phyloP scores from a whole-genome alignment of 2,113 vertebrate genomes.

The Fulica atra region DNA sequence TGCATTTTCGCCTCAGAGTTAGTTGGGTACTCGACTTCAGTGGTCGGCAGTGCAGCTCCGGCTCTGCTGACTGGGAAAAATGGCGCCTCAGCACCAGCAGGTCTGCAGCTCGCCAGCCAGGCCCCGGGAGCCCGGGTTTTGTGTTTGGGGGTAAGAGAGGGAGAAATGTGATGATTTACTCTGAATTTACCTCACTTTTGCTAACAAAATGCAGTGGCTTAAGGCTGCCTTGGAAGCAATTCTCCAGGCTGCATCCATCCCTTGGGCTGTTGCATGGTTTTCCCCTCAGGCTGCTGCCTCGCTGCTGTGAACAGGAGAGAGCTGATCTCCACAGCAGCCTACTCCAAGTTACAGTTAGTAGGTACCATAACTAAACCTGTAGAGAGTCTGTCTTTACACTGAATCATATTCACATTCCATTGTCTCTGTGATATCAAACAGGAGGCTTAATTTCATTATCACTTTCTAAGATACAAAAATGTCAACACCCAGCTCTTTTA shows the following conservation, averaged over 20 bases:
- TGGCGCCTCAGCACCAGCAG: not conserved
- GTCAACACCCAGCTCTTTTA: not conserved
- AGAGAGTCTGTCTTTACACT: not conserved
- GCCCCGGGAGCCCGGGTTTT: not conserved
- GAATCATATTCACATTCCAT: not conserved
- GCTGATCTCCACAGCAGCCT: not conserved
- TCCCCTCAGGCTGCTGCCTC: not conserved
- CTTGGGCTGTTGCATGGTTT: not conserved
- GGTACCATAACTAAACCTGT: not conserved
- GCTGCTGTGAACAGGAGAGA: not conserved
- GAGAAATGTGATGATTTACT: not conserved
- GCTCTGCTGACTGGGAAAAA: not conserved
- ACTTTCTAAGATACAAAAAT: not conserved
- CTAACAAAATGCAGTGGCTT: not conserved
- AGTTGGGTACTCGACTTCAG: not conserved
- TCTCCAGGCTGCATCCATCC: not conserved
- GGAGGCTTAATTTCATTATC: not conserved
- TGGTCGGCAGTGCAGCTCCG: accelerated
- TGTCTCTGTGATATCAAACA: not conserved
- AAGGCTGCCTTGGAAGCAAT: not conserved
- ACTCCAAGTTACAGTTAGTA: accelerated
- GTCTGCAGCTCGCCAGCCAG: not conserved
- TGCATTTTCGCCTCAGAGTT: too few species aligned
- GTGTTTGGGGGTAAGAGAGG: not conserved
- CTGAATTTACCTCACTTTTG: not conserved